Evolutionary conservation across 2,113 vertebrate genomes (phyloP), one percentile per base, ranked within the genome.

Genomic region (Dendrocopos noguchii): DNA sequence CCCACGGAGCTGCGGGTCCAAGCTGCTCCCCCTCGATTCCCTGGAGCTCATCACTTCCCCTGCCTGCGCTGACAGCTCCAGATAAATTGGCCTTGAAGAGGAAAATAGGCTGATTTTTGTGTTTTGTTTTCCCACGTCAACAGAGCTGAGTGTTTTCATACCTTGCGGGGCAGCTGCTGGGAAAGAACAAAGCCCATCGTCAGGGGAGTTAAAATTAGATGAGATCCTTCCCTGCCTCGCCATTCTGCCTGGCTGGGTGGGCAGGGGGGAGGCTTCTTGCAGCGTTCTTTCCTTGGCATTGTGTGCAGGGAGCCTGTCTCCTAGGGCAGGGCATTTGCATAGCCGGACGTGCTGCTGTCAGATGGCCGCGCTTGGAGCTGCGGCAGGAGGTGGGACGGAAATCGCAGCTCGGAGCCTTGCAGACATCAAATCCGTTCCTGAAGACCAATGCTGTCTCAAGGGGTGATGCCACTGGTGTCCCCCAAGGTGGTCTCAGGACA

Each of bases 151-250:
- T 94, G 95, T 90, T 95, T 91, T 90, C 95, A 63, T 93, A 84
- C 92, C 95, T 96, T 76, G 67, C 25, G 9, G 94, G 90, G 90
- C 93, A 95, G 93, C 91, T 94, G 91, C 79, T 84, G 86, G 85
- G 78, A 84, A 73, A 87, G 92, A 95, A 96, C 92, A 96, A 95
- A 91, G 91, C 88, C 71, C 42, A 8, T 68, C 68, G 1, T 79
- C 96, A 91, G 71, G 86, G 80, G 96, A 88, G 67, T 88, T 94
- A 80, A 94, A 96, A 94, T 92, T 84, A 96, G 88, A 87, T 80
- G 88, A 95, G 87, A 65, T 84, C 68, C 79, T 59, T 91, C 75
- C 60, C 91, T 73, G 57, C 80, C 36, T 78, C 52, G 2, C 74
- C 67, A 29, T 61, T 61, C 20, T 44, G 44, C 12, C 11, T 12